These are phyloP conservation scores for Caenorhabditis sp. DNA, from an alignment of 2,888 invertebrate genomes.

Conservation along the genomic window DNA sequence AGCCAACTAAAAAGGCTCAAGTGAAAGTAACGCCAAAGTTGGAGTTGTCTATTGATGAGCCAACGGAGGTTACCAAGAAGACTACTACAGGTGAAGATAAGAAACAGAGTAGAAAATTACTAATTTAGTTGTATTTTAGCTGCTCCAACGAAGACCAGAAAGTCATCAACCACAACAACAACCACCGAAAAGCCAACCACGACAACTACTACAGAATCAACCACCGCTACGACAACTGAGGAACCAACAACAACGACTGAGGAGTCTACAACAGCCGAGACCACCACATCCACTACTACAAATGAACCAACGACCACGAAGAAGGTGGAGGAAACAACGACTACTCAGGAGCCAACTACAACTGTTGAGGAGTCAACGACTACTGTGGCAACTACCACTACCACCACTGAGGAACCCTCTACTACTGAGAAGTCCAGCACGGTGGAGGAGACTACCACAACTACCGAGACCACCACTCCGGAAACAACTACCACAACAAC, in stretches of 20 bases:
- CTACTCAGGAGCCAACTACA: background rate
- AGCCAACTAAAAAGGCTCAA: constrained; percentile 33
- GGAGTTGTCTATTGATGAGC: constrained; percentile 49
- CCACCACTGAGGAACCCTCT: background rate
- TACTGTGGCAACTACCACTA: background rate
- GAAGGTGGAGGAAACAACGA: background rate
- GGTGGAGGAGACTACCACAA: constrained; percentile 16
- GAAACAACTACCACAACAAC: background rate
- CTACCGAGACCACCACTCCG: constrained; percentile 13
- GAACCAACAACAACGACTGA: constrained; percentile 4
- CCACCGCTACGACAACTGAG: background rate
- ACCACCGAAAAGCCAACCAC: constrained; percentile 6
- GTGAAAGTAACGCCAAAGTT: constrained; percentile 44
- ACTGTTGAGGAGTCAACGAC: background rate
- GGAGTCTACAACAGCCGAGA: background rate
- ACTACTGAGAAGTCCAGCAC: constrained; percentile 6
- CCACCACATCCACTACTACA: constrained; percentile 1
- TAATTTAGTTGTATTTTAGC: constrained; percentile 7
- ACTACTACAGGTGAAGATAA: background rate
- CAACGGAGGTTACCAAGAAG: constrained; percentile 24
- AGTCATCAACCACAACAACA: constrained; percentile 26
- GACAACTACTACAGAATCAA: background rate
- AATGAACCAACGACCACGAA: constrained; percentile 13
- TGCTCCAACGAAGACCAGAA: constrained; percentile 4
- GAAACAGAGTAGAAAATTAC: background rate